Evolutionary conservation across 2,888 invertebrate genomes (phyloP), one percentile per base, ranked within the genome.

Genomic region (Cheilosia pagana): DNA sequence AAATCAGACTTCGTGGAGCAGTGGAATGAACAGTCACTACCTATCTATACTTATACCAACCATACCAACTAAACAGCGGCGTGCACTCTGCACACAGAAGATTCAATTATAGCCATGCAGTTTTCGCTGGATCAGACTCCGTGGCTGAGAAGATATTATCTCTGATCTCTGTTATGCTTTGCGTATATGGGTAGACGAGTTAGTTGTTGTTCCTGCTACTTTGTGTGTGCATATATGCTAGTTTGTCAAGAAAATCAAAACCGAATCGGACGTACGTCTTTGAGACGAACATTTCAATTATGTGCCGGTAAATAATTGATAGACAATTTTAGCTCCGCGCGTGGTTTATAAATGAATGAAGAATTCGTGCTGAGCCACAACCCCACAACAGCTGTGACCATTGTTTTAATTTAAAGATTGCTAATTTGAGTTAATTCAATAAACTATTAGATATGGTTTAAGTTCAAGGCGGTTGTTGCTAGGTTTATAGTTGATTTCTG

Each of bases 201-300:
- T 48, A 55, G 57, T 76, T 68, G 41, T 16, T 72, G 59, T 39
- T 78, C 16, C 45, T 60, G 45, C 48, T 59, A 75, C 62, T 75
- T 67, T 43, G 45, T 60, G 21, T 60, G 31, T 53, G 23, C 63
- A 60, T 43, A 43, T 5, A 39, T 70, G n/a, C 48, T 52, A 63
- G 70, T 63, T 76, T 76, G 76, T 76, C 70, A 65, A 53, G 65
- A 77, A 67, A 41, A 59, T 71, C 60, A 59, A 59, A 45, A 77
- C 71, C 21, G 52, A 39, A 60, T 65, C 59, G 50, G 55, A 48
- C 55, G 57, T 78, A 72, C 72, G 72, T 78, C 78, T 82, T 62
- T 31, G 19, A 57, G 71, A 71, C 50, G 41, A 78, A 78, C 60
- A 72, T 68, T 72, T 78, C 82, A 82, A 78, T 82, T 82, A 78